Evolutionary conservation across 2,113 vertebrate genomes (phyloP).

Genomic region (Dunckerocampus dactyliophorus): DNA sequence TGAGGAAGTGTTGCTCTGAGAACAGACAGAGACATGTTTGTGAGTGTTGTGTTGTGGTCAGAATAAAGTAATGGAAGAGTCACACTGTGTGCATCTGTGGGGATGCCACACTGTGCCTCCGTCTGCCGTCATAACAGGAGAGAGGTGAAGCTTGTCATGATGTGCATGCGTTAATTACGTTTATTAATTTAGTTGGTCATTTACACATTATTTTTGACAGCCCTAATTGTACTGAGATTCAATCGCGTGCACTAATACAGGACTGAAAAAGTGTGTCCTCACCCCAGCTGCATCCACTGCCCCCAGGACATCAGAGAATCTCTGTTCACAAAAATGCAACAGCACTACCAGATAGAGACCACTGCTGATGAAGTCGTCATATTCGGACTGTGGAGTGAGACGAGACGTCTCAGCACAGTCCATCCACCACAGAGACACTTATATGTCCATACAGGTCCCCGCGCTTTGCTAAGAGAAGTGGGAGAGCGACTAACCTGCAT

Average conservation of each 20-base stretch:
- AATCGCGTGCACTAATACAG: background rate
- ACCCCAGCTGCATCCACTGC: conserved; percentile 90
- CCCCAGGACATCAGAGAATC: conserved; percentile 94
- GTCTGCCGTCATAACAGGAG: no score
- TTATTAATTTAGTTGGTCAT: no score
- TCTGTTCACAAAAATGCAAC: conserved; percentile 92
- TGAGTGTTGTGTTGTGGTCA: no score
- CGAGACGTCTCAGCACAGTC: background rate
- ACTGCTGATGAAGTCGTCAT: conserved; percentile 97
- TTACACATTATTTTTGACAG: background rate
- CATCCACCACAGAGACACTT: background rate
- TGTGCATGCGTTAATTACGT: no score
- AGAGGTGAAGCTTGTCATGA: no score
- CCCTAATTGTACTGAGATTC: background rate
- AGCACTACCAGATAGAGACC: conserved; percentile 96
- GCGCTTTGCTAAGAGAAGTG: no score
- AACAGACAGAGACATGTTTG: no score
- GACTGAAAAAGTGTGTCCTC: conserved; percentile 54
- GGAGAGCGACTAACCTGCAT: conserved; percentile 82
- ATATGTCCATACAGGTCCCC: background rate
- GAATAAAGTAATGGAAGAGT: no score
- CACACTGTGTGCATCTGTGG: no score
- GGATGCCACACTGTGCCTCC: no score
- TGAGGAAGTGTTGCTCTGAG: no score
- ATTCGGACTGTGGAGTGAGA: conserved; percentile 80